These are phyloP conservation scores for Rhyacophila brunnea DNA, from an alignment of 1,140 invertebrate genomes.

Conservation along the genomic window DNA sequence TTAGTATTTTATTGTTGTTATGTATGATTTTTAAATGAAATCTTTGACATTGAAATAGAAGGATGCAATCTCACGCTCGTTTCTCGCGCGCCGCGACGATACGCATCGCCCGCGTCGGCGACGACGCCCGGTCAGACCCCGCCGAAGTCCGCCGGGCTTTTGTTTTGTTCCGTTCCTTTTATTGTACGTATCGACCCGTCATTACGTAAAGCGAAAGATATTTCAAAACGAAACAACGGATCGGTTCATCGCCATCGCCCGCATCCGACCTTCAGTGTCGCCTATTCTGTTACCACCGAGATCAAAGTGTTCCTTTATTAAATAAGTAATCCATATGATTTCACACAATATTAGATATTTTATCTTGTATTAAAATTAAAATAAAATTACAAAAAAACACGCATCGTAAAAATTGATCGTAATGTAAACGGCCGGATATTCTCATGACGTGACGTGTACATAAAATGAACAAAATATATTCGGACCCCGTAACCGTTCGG, in stretches of 20 bases:
- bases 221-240: too few species aligned
- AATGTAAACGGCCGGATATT: slow-evolving; percentile 6
- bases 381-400: slow-evolving; percentile 9
- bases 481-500: slow-evolving; percentile 1
- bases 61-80: slow-evolving; percentile 26
- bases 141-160: background rate
- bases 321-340: slow-evolving; percentile 31
- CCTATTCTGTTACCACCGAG: slow-evolving; percentile 32
- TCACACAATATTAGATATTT: slow-evolving; percentile 19
- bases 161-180: too few species aligned
- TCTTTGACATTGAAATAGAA: slow-evolving; percentile 25
- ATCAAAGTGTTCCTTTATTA: slow-evolving; percentile 35
- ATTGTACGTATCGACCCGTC: too few species aligned
- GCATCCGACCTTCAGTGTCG: slow-evolving; percentile 15
- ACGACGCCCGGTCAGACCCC: background rate
- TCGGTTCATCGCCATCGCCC: too few species aligned
- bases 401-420: slow-evolving; percentile 12
- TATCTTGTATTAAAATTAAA: slow-evolving; percentile 12
- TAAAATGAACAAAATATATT: background rate
- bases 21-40: slow-evolving; percentile 17
- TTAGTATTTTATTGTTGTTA: slow-evolving; percentile 24
- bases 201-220: too few species aligned
- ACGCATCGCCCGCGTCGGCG: background rate
- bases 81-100: too few species aligned
- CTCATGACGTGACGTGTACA: too few species aligned